These are phyloP conservation scores for Osedax frankpressi DNA, from an alignment of 2,888 invertebrate genomes.

Conservation along the genomic window DNA sequence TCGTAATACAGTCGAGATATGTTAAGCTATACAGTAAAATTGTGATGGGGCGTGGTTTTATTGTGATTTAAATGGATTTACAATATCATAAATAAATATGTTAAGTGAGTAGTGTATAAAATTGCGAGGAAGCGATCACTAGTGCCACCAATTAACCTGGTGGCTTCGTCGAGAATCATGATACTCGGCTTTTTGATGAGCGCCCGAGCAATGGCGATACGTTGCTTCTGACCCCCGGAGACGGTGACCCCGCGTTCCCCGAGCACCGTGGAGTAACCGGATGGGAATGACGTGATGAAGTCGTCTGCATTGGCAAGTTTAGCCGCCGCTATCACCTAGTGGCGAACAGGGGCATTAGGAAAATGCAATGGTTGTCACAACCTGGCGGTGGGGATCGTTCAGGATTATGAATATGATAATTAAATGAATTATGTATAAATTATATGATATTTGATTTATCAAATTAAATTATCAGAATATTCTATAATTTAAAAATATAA, in stretches of 20 bases:
- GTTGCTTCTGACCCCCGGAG: slow-evolving; percentile 85
- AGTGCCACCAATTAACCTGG: slow-evolving; percentile 64
- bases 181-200: slow-evolving; percentile 75
- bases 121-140: background rate
- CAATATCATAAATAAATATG: background rate
- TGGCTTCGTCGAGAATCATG: slow-evolving; percentile 71
- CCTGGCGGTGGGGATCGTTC: no score
- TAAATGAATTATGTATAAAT: no score
- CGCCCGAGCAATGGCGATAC: slow-evolving; percentile 86
- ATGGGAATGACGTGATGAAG: slow-evolving; percentile 70
- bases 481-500: no score
- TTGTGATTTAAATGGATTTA: background rate
- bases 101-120: background rate
- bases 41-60: no score
- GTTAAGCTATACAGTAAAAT: no score
- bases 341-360: no score
- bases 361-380: no score
- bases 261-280: slow-evolving; percentile 64
- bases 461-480: no score
- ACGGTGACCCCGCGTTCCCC: slow-evolving; percentile 83
- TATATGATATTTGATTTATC: no score
- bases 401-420: no score
- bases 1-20: no score
- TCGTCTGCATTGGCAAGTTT: slow-evolving; percentile 76
- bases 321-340: slow-evolving; percentile 65